phyloP scores from a whole-genome alignment of 2,113 vertebrate genomes.

The Setophaga kirtlandii region DNA sequence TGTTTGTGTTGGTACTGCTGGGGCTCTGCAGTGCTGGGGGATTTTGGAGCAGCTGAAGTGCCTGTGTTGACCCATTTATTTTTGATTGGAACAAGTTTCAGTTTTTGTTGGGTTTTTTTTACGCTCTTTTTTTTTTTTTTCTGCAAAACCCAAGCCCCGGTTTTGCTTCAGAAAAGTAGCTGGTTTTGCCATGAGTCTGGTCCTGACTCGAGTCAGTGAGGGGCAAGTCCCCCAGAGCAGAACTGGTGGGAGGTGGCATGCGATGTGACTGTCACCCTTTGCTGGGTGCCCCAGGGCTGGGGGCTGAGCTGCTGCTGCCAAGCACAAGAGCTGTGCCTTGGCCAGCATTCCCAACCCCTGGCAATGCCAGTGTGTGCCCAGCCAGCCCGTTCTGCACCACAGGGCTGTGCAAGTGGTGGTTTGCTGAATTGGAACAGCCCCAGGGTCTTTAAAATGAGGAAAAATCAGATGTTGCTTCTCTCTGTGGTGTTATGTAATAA shows the following conservation, averaged over 20 bases:
- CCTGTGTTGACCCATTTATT: background rate
- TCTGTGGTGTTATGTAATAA: background rate
- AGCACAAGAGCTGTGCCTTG: background rate
- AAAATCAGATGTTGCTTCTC: background rate
- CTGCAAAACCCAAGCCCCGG: background rate
- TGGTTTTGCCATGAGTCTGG: background rate
- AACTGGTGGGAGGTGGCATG: background rate
- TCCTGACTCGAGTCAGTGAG: fast-evolving
- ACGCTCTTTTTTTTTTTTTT: fast-evolving
- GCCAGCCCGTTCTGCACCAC: background rate
- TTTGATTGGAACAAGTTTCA: background rate
- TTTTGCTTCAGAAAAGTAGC: background rate
- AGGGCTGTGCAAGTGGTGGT: background rate
- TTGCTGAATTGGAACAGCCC: background rate
- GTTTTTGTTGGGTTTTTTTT: background rate
- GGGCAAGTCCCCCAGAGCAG: background rate
- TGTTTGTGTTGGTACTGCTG: background rate
- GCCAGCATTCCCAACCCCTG: fast-evolving
- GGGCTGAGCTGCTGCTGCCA: background rate
- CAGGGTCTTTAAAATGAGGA: background rate
- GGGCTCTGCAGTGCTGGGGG: background rate
- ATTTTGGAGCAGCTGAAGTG: background rate
- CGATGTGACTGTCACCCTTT: fast-evolving
- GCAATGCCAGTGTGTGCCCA: fast-evolving
- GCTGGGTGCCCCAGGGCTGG: background rate